A percentile compares a stretch with the other conserved stretches of the same genome.
Evolutionary conservation across 2,797 vertebrate genomes (phyloP).

Genomic region (Petrocephalus schoutedeni): DNA sequence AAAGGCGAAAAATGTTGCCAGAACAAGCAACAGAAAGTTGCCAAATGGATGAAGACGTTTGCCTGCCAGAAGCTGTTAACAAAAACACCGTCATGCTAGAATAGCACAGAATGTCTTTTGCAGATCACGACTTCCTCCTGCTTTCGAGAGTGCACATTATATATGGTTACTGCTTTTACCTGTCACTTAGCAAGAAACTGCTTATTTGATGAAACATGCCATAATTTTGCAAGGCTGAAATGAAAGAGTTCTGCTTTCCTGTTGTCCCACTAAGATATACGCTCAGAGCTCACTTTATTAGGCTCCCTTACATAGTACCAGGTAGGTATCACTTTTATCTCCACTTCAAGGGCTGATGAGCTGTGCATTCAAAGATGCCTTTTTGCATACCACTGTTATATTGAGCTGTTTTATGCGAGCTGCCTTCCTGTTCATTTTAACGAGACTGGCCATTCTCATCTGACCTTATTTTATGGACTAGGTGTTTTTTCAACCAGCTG

Average conservation of each 20-base stretch:
- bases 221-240: conserved; percentile 39
- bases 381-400: background rate
- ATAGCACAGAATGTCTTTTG: conserved; percentile 55
- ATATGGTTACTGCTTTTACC: background rate
- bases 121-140: conserved; percentile 44
- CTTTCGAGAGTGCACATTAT: conserved; percentile 56
- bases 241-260: conserved; percentile 24
- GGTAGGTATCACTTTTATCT: background rate
- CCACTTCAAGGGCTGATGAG: background rate
- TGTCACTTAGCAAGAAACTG: conserved; percentile 60
- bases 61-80: background rate
- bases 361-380: background rate
- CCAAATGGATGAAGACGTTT: background rate
- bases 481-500: background rate
- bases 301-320: background rate
- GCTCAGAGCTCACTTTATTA: conserved; percentile 53
- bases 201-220: conserved; percentile 45
- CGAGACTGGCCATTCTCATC: background rate
- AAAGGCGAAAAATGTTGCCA: conserved; percentile 33
- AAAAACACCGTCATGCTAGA: background rate
- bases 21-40: background rate
- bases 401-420: background rate
- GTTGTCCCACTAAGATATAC: conserved; percentile 49
- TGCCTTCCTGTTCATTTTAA: background rate
- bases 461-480: background rate